Percentiles rank a stretch among this genome's conserved stretches.
These are phyloP conservation scores for Acanthochromis polyacanthus DNA, from an alignment of 2,113 vertebrate species.

Conservation along the genomic window DNA sequence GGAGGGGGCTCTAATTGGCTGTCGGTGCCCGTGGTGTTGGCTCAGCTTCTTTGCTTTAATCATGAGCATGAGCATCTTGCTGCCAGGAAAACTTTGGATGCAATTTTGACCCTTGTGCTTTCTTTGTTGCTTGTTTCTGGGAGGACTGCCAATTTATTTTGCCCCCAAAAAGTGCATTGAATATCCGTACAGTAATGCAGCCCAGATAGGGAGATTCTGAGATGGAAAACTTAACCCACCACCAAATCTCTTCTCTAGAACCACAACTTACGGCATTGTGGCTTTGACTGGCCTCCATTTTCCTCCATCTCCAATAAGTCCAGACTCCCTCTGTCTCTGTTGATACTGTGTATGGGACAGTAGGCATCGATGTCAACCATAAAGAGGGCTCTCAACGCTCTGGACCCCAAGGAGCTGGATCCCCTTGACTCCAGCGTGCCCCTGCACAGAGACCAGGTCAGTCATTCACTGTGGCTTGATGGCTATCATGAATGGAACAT, in stretches of 20 bases:
- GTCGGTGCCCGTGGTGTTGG: constrained; percentile 44
- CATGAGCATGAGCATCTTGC: constrained; percentile 43
- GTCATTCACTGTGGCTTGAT: constrained; percentile 48
- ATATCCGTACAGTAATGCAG: constrained; percentile 44
- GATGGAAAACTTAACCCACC: constrained; percentile 48
- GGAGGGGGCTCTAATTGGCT: constrained; percentile 51
- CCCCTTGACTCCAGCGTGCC: constrained; percentile 55
- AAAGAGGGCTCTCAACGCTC: constrained; percentile 43
- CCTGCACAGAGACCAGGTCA: constrained; percentile 54
- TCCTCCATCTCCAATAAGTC: constrained; percentile 35
- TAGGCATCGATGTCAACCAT: constrained; percentile 18
- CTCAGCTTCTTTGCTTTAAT: constrained; percentile 62
- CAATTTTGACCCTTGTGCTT: constrained; percentile 57
- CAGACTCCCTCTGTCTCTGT: constrained; percentile 22
- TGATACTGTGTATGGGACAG: constrained; percentile 41
- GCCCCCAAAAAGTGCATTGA: constrained; percentile 31
- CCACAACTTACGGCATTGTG: constrained; percentile 59
- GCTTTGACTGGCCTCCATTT: constrained; percentile 63
- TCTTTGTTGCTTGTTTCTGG: constrained; percentile 69
- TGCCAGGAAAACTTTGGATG: constrained; percentile 71
- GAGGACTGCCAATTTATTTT: constrained; percentile 57
- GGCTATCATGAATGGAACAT: constrained; percentile 81
- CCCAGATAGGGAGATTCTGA: constrained; percentile 38
- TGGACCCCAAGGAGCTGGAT: constrained; percentile 40
- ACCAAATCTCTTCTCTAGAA: constrained; percentile 15